phyloP scores from a whole-genome alignment of 1,140 invertebrate genomes.

The Pseudomyrmex pallidus region DNA sequence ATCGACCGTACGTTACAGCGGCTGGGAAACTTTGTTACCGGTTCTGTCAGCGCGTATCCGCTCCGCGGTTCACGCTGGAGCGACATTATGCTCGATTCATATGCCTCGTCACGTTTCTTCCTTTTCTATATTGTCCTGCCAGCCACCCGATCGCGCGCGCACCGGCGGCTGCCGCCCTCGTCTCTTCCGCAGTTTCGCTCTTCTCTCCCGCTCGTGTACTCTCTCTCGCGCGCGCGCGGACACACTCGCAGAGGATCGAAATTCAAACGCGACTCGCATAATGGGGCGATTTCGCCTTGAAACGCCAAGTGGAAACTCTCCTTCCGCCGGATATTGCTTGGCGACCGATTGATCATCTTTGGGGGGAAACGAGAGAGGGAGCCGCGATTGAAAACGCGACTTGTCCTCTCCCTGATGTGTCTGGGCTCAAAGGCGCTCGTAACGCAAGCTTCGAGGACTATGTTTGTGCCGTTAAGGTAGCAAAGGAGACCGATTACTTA shows the following conservation, averaged over 20 bases:
- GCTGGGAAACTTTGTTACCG: conserved; percentile 63
- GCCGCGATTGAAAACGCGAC: conserved; percentile 61
- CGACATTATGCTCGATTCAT: conserved; percentile 73
- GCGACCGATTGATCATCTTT: conserved; percentile 68
- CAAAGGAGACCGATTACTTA: neutral
- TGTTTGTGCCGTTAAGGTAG: neutral
- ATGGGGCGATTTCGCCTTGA: conserved; percentile 66
- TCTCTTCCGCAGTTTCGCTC: neutral
- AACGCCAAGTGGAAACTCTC: conserved; percentile 68
- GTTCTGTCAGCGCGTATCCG: conserved; percentile 59
- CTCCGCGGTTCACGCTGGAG: conserved; percentile 16
- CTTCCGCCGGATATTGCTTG: conserved; percentile 48
- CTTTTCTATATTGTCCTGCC: conserved; percentile 44
- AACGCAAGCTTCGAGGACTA: conserved; percentile 10
- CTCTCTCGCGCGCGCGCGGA: conserved; percentile 15
- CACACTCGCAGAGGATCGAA: conserved; percentile 62
- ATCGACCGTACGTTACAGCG: conserved; percentile 32
- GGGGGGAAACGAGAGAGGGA: neutral
- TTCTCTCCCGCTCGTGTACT: neutral
- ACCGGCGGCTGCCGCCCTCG: neutral
- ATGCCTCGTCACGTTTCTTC: conserved; percentile 73
- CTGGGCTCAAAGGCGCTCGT: conserved; percentile 35
- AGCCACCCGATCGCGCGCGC: conserved; percentile 1
- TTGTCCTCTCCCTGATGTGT: neutral
- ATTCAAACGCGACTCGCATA: conserved; percentile 74